Conservation (phyloP, 2,113 vertebrate genomes). For the Labeo rohita region DNA sequence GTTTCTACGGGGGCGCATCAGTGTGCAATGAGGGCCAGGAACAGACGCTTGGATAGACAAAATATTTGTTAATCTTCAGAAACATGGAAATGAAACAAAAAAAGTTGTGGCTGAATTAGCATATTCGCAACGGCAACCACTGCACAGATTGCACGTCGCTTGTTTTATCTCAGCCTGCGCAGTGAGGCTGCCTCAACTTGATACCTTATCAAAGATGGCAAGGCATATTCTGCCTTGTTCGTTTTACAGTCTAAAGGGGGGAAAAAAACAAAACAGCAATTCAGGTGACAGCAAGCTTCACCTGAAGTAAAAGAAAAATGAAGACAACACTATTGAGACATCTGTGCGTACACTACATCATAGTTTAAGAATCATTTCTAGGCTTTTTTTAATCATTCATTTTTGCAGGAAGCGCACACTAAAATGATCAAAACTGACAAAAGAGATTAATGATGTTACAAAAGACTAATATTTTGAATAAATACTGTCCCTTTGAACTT, state of each 20-base stretch:
- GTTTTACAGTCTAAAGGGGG: background rate
- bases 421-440: background rate
- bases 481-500: background rate
- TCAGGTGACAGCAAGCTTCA: background rate
- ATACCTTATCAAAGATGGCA: conserved; percentile 40
- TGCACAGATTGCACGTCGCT: conserved; percentile 1
- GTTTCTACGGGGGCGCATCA: background rate
- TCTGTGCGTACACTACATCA: background rate
- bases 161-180: background rate
- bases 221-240: background rate
- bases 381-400: no score
- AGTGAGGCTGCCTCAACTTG: background rate
- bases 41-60: conserved; percentile 22
- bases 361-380: background rate
- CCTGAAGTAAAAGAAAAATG: background rate
- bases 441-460: background rate
- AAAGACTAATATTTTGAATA: background rate
- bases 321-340: background rate
- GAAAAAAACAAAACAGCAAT: background rate
- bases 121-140: conserved; percentile 1
- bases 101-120: conserved; percentile 17
- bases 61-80: conserved; percentile 33
- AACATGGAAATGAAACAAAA: conserved; percentile 8
- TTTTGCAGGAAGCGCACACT: background rate
- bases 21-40: background rate